Evolutionary conservation across 2,888 invertebrate species (phyloP).

Genomic region (Dendrolimus houi): DNA sequence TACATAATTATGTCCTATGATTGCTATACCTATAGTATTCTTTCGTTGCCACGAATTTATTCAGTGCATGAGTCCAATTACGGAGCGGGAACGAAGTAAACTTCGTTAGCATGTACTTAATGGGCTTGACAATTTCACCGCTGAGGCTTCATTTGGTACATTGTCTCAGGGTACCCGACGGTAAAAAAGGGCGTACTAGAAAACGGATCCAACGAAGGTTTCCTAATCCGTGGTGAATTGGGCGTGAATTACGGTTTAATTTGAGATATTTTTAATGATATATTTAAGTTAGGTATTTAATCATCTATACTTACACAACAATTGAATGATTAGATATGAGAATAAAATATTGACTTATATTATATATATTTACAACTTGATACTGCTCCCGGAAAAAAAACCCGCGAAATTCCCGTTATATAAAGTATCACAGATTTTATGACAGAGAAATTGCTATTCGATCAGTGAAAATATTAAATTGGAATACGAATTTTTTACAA

Average conservation of each 20-base stretch:
- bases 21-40: neutral
- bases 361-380: no score
- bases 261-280: neutral
- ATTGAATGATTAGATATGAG: no score
- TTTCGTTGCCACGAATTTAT: slow-evolving; percentile 35
- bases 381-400: no score
- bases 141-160: slow-evolving; percentile 38
- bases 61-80: slow-evolving; percentile 56
- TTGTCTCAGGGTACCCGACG: slow-evolving; percentile 25
- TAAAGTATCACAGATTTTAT: no score
- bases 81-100: slow-evolving; percentile 50
- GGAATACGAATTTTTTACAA: no score
- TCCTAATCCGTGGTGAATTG: slow-evolving; percentile 9
- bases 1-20: no score
- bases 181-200: slow-evolving; percentile 22
- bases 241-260: neutral
- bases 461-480: no score
- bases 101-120: slow-evolving; percentile 61
- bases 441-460: no score
- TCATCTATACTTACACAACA: no score
- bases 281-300: no score
- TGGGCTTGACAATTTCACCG: slow-evolving; percentile 36
- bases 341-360: no score
- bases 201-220: slow-evolving; percentile 15
- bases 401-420: no score